These are phyloP conservation scores for Drosophila carrolli DNA, from an alignment of 1,140 invertebrate genomes.

Conservation along the genomic window DNA sequence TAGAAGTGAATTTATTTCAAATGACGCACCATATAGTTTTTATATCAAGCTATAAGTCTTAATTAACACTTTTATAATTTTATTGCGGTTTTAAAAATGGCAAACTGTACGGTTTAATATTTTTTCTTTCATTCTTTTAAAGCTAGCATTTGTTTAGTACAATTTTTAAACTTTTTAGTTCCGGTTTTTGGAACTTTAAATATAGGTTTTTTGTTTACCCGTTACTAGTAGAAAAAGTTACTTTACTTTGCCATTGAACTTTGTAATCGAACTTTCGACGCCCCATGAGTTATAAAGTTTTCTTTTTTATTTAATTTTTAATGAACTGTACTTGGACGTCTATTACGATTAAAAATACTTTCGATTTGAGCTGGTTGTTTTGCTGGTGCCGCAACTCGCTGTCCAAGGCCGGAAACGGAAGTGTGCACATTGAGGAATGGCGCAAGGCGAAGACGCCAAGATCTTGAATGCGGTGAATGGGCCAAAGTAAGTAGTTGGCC, in stretches of 20 bases:
- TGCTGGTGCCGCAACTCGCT: conserved; percentile 2
- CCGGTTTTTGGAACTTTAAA: not conserved
- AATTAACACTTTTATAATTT: no score
- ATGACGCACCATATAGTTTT: no score
- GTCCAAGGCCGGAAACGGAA: conserved; percentile 60
- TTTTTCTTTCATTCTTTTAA: no score
- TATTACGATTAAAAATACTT: conserved; percentile 8
- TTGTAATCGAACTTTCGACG: not conserved
- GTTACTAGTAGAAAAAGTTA: no score
- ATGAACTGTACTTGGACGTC: not conserved
- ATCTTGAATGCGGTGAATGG: conserved; percentile 31
- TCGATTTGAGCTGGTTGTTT: conserved; percentile 7
- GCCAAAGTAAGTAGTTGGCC: conserved; percentile 43
- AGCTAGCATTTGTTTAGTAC: no score
- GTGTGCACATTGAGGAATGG: conserved; percentile 62
- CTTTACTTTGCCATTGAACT: not conserved
- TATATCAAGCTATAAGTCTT: no score
- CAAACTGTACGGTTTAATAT: no score
- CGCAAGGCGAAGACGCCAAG: conserved; percentile 31
- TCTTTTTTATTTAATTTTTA: not conserved
- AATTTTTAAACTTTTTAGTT: no score
- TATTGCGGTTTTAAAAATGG: no score
- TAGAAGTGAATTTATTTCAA: no score
- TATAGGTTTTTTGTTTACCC: no score
- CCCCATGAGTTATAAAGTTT: not conserved